Evolutionary conservation across 2,888 invertebrate species (phyloP), one percentile per base, ranked within the genome.

Genomic region (Parnassius mnemosyne): DNA sequence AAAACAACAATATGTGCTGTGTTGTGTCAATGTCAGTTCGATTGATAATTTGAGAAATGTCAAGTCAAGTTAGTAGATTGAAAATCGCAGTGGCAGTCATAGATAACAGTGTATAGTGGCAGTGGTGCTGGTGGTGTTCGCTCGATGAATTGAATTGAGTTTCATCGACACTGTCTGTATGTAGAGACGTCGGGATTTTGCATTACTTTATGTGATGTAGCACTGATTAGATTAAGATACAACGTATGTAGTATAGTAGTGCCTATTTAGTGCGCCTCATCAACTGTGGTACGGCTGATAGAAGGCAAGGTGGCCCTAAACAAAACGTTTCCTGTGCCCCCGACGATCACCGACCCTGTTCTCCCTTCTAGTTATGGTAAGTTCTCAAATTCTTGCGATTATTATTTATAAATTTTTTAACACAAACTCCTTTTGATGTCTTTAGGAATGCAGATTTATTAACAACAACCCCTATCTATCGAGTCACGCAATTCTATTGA

Each of bases 351-450:
- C 60, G 63, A 53, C 60, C 63, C 60, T 20, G 53, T 54, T 58
- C 61, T 60, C 56, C 60, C 56, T 57, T 60, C 59, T 63, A 60
- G 60, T 63, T 57, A 59, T 63, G 60, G 60, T 63, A 34, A 63
- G 62, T 58, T 50, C 44, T 1, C 12, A 9, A 49, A 49, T 13
- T 49, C 5, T 49, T 49, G 13, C n/a, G 13, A 49, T 49, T 9
- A 49, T 49, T 13, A 49, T 51, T 10, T 20, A 13, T 10, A 25
- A 11, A 0, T 25, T 3, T 20, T 25, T 34, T 34, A 34, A 34
- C 34, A 34, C 34, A 34, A 34, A 25, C 25, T 7, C 0, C 25
- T 25, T 25, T 25, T 34, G 34, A 11, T 9, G 50, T 50, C 16
- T 51, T 25, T 10, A n/a, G 10, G 3, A 12, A 9, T n/a, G 49